Evolutionary conservation across 2,113 vertebrate species (phyloP).

Genomic region (Benitochromis conjunctus): DNA sequence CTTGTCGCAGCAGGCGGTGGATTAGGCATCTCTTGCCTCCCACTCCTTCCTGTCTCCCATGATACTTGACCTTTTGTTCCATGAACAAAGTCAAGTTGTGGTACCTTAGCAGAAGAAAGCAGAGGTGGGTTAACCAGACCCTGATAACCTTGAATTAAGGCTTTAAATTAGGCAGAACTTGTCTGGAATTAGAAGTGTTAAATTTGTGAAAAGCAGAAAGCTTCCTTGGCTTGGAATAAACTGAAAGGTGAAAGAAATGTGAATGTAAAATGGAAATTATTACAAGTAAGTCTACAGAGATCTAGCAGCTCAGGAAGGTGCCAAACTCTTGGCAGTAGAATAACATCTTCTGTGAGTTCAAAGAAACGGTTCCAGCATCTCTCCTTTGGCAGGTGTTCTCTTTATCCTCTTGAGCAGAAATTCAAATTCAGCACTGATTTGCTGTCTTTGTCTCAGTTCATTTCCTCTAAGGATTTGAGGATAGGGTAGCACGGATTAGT

Average conservation of each 20-base stretch:
- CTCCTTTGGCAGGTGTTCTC: slow-evolving; percentile 8
- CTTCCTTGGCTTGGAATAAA: neutral
- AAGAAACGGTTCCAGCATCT: neutral
- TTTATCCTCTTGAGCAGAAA: neutral
- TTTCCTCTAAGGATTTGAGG: slow-evolving; percentile 13
- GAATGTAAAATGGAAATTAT: neutral
- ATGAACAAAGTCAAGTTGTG: neutral
- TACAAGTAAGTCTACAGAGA: neutral
- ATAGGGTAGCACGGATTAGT: slow-evolving; percentile 12
- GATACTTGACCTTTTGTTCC: slow-evolving; percentile 16
- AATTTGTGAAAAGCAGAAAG: neutral
- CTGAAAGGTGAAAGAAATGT: neutral
- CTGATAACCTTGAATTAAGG: neutral
- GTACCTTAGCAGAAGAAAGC: neutral
- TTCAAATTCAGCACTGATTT: neutral
- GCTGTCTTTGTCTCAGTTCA: neutral
- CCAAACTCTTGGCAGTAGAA: neutral
- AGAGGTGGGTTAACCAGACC: neutral
- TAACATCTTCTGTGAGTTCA: neutral
- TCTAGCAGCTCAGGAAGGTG: neutral
- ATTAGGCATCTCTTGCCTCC: neutral
- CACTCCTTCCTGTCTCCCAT: neutral
- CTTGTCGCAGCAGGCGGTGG: neutral
- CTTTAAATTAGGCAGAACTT: neutral
- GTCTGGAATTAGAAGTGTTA: neutral